A percentile compares a stretch with the other conserved stretches of the same genome.
Evolutionary conservation across 2,797 vertebrate genomes (phyloP).

Genomic region (Scolopax rusticola): DNA sequence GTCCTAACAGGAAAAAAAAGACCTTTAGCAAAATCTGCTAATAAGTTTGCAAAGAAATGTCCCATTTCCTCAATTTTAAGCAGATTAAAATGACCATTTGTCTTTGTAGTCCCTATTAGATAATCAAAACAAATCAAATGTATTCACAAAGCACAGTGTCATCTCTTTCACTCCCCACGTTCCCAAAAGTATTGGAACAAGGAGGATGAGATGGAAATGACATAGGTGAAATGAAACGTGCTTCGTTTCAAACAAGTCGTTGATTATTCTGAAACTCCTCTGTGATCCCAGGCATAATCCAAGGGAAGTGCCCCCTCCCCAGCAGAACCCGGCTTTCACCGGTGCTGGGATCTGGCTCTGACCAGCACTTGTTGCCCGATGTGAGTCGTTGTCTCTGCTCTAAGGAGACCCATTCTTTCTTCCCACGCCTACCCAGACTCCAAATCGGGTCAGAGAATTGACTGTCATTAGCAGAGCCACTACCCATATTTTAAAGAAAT

Average conservation of each 20-base stretch:
- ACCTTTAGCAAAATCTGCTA: background rate
- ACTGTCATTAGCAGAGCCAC: background rate
- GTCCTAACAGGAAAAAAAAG: background rate
- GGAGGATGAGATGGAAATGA: background rate
- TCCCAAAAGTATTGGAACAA: background rate
- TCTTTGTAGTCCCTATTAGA: background rate
- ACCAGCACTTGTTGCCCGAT: background rate
- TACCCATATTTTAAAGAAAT: background rate
- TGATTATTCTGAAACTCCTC: background rate
- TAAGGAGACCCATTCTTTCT: conserved; percentile 15
- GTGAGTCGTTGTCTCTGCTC: background rate
- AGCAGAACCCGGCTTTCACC: background rate
- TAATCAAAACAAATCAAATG: background rate
- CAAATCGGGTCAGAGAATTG: background rate
- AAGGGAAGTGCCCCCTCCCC: background rate
- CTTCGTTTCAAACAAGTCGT: background rate
- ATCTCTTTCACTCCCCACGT: background rate
- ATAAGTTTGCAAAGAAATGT: background rate
- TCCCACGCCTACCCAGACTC: background rate
- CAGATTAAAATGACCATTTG: background rate
- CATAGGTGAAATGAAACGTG: background rate
- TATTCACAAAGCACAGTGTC: background rate
- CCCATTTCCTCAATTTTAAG: background rate
- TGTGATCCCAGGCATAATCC: background rate
- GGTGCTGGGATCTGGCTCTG: background rate